Base-by-base conservation (phyloP, 35 echinoderm and acorn worm genomes). In the Acanthaster planci region DNA sequence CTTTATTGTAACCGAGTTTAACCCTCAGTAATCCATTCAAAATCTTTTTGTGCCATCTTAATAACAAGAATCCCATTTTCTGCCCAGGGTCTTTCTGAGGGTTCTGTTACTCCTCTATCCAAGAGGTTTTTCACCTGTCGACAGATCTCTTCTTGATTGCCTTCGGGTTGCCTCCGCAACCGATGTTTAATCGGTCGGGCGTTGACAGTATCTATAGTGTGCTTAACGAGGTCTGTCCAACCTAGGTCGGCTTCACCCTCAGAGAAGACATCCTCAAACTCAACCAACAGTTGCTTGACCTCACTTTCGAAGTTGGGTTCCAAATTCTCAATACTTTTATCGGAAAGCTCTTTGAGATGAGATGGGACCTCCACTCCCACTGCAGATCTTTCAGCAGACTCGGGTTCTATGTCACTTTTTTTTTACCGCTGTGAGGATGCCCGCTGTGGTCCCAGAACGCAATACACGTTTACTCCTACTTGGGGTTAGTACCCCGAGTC, bases 41-140 rank as follows among this genome's bases (percentile, higher is more conserved):
- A 87, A 92, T 39, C 90, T 2, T 22, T 34, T 82, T 32, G 76
- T 82, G 1, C 85, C 67, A 31, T 92, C 67, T 92, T 92, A 17
- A n/a, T 54, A 15, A 88, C 68, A 15, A 31, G 56, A 37, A 78
- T 40, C 15, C 84, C 47, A 38, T 55, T 55, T 17, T 38, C 51
- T 77, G 83, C 15, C 82, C 80, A 91, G 16, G 89, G 89, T 37
- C 82, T 77, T 0, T 10, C 21, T 31, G 82, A 78, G 1, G 77
- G 50, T 60, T 88, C 85, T 10, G 82, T 76, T 22, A 87, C 38
- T 52, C 34, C 40, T 15, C 30, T 67, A 7, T 87, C 84, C 21
- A 92, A 40, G 77, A 92, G 39, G 14, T 92, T 56, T 58, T 58
- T 2, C 50, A 89, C 14, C 44, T 40, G 79, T 57, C 80, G 52